These are phyloP conservation scores for Megatriorchis doriae DNA, from an alignment of 2,113 vertebrate species.

Conservation along the genomic window DNA sequence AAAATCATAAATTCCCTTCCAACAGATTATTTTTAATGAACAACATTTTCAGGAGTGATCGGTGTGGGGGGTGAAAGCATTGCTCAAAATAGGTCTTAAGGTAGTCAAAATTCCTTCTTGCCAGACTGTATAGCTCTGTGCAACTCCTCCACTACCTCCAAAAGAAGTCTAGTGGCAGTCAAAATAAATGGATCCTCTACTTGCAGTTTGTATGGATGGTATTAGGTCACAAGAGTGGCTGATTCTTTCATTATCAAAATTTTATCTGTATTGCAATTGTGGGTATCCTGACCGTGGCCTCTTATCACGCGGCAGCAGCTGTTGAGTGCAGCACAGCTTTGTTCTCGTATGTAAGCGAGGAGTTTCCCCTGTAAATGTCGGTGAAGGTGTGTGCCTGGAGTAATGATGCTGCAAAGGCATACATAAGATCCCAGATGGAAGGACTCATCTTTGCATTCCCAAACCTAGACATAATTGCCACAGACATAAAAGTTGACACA, in stretches of 20 bases:
- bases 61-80: rapidly evolving
- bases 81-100: not conserved
- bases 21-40: not conserved
- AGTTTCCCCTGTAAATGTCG: not conserved
- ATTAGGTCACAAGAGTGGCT: not conserved
- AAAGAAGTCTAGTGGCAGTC: not conserved
- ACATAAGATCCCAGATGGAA: not conserved
- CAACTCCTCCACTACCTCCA: not conserved
- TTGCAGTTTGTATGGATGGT: not conserved
- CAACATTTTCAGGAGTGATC: not conserved
- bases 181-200: not conserved
- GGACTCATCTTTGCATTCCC: not conserved
- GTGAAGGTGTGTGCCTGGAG: not conserved
- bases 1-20: not conserved
- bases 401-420: not conserved
- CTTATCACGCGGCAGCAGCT: not conserved
- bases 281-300: not conserved
- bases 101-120: not conserved
- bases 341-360: not conserved
- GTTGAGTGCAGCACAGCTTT: not conserved
- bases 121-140: not conserved
- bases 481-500: not conserved
- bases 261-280: not conserved
- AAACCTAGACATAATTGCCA: not conserved
- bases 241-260: not conserved